A percentile compares a stretch with the other conserved stretches of the same genome.
Evolutionary conservation across 2,888 invertebrate species (phyloP).

Genomic region (Epirrhoe tristata): DNA sequence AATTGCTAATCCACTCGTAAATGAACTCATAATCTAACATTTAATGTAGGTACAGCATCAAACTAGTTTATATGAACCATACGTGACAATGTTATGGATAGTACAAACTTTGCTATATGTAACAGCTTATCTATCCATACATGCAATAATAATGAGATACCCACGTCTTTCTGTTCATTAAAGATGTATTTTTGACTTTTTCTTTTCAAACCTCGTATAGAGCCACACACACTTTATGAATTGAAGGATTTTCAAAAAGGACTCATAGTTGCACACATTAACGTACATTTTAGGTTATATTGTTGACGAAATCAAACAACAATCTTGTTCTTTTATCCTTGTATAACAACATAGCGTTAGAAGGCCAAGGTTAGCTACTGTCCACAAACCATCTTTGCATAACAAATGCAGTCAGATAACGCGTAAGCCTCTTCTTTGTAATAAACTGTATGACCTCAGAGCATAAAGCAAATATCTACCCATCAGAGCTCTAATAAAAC

Average conservation of each 20-base stretch:
- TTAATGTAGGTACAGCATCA: neutral
- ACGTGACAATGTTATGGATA: conserved; percentile 24
- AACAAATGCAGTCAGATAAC: conserved; percentile 17
- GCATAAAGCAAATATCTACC: conserved; percentile 12
- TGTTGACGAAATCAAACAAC: neutral
- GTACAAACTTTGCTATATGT: conserved; percentile 11
- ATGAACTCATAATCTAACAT: conserved; percentile 1
- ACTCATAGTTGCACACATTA: too few relatives aligned
- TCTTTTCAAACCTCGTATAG: too few relatives aligned
- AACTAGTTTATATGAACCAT: conserved; percentile 14
- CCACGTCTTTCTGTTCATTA: too few relatives aligned
- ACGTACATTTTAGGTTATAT: too few relatives aligned
- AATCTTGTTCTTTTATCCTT: neutral
- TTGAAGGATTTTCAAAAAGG: too few relatives aligned
- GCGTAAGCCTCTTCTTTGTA: neutral
- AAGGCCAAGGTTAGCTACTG: conserved; percentile 6
- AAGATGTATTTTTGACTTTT: too few relatives aligned
- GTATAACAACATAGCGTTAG: neutral
- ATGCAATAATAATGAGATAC: too few relatives aligned
- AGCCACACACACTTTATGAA: too few relatives aligned
- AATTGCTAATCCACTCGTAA: conserved; percentile 4
- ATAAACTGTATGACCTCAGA: conserved; percentile 11
- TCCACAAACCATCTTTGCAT: conserved; percentile 3
- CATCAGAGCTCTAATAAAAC: conserved; percentile 23
- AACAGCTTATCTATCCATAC: too few relatives aligned